Evolutionary conservation across 2,113 vertebrate species (phyloP).

Genomic region (Progne subis): DNA sequence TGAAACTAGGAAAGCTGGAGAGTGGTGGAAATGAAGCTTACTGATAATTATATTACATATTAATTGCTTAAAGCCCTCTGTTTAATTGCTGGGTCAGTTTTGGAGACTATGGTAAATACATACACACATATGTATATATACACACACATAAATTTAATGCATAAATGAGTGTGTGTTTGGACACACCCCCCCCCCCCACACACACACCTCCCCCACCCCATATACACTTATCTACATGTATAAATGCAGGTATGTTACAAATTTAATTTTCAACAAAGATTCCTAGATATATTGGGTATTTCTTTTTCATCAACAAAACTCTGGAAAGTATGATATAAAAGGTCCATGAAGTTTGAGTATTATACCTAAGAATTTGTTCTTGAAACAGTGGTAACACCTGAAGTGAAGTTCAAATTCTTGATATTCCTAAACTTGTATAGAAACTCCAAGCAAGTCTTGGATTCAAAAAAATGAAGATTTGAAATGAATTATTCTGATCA

Average conservation of each 20-base stretch:
- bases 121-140: neutral
- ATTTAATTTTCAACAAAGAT: constrained; percentile 2
- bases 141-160: neutral
- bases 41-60: neutral
- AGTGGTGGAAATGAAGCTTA: neutral
- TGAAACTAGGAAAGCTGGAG: neutral
- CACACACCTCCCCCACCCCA: accelerated
- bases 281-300: neutral
- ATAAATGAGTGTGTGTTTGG: neutral
- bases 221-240: neutral
- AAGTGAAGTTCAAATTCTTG: constrained; percentile 64
- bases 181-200: accelerated
- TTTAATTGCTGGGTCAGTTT: neutral
- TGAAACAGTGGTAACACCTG: constrained; percentile 36
- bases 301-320: constrained; percentile 25
- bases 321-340: neutral
- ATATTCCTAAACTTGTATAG: constrained; percentile 60
- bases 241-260: neutral
- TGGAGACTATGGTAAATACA: neutral
- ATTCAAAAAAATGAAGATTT: constrained; percentile 30
- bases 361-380: constrained; percentile 37
- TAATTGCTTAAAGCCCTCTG: neutral
- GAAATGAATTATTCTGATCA: constrained; percentile 65
- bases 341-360: neutral
- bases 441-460: constrained; percentile 26